Evolutionary conservation across 2,888 invertebrate species (phyloP), one percentile per base, ranked within the genome.

Genomic region (Pyrrhosoma nymphula): DNA sequence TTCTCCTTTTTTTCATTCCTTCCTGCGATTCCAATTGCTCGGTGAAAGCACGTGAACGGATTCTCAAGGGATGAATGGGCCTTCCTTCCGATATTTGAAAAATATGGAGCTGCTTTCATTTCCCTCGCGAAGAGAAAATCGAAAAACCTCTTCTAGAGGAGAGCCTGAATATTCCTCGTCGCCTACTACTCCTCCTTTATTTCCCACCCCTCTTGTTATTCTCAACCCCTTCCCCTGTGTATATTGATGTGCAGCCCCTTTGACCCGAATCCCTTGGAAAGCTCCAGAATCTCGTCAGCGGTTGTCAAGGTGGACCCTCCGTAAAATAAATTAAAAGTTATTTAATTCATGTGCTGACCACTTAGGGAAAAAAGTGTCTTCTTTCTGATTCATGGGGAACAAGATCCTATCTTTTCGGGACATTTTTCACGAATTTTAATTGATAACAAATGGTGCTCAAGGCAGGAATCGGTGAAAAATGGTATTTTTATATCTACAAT

Each of bases 31-130:
- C 69, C 26, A 69, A 69, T 69, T 69, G 69, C 69, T 26, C 26
- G 69, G 69, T 69, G 69, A 69, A 69, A 69, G 69, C 69, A n/a
- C 12, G 69, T 69, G 69, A 69, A 8, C 26, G 69, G 69, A 69
- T 4, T 20, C 69, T 69, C 69, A n/a, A n/a, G 8, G 69, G 69
- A n/a, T n/a, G 2, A 8, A 8, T 4, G 2, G 69, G 69, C 26
- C 69, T 26, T n/a, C 69, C 26, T 69, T 69, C n/a, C 69, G 69
- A 69, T 69, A 69, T 69, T 69, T 69, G 69, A n/a, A 69, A 69
- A 69, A 69, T 69, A 69, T n/a, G 69, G 69, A n/a, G n/a, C 69
- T 26, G 69, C 26, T 69, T 69, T 26, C n/a, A 69, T 69, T 69
- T 69, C 69, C 69, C n/a, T 26, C 63, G 26, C n/a, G 20, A 26